These are phyloP conservation scores for Lanistes nyassanus DNA, from an alignment of 1,140 invertebrate species.

Conservation along the genomic window DNA sequence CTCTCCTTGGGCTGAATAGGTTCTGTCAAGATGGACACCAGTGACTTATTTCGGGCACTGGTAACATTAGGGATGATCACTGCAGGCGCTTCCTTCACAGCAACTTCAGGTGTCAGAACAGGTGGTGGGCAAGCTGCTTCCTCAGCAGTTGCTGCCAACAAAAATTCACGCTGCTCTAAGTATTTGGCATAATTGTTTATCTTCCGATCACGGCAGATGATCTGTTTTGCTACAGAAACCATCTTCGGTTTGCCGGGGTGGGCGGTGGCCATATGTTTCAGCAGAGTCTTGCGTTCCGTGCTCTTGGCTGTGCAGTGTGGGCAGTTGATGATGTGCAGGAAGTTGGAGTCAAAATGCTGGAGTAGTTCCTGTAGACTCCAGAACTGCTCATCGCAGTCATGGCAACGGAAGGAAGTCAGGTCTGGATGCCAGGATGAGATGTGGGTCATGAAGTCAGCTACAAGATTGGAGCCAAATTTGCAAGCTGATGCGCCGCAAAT, in stretches of 20 bases:
- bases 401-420: conserved; percentile 33
- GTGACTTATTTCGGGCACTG: conserved; percentile 7
- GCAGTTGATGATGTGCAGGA: conserved; percentile 51
- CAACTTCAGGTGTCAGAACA: background rate
- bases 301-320: conserved; percentile 52
- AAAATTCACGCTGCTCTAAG: conserved; percentile 5
- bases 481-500: conserved; percentile 46
- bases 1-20: conserved; percentile 12
- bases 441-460: conserved; percentile 46
- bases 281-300: conserved; percentile 41
- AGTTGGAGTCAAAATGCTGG: conserved; percentile 45
- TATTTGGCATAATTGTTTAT: conserved; percentile 36
- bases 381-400: conserved; percentile 43
- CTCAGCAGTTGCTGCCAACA: background rate
- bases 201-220: conserved; percentile 51
- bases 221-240: conserved; percentile 51
- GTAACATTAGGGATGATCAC: background rate
- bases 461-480: conserved; percentile 46
- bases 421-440: conserved; percentile 43
- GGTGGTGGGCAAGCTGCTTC: background rate
- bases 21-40: conserved; percentile 18
- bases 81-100: background rate
- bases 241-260: conserved; percentile 56
- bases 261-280: conserved; percentile 43
- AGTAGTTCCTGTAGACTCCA: conserved; percentile 30